These are phyloP conservation scores for Zootoca vivipara DNA, from an alignment of 2,113 vertebrate genomes.

Conservation along the genomic window DNA sequence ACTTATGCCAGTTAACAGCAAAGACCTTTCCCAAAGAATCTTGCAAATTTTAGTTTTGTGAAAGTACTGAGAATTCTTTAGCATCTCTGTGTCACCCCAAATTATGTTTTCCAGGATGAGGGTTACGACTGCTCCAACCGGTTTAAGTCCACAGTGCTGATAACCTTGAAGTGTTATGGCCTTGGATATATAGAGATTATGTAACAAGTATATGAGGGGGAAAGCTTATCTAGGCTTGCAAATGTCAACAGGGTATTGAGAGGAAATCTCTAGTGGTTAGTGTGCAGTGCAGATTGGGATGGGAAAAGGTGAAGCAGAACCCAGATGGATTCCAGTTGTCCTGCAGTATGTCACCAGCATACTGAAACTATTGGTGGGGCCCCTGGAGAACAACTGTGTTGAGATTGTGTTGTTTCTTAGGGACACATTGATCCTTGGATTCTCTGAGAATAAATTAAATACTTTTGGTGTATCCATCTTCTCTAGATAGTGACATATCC, in stretches of 20 bases:
- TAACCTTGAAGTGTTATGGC: no score
- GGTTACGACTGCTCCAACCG: no score
- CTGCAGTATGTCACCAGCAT: no score
- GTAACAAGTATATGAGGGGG: no score
- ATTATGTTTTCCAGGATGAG: no score
- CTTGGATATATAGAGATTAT: no score
- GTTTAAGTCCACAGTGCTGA: no score
- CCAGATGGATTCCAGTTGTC: not conserved
- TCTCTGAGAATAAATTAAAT: not conserved
- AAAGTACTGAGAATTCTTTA: not conserved
- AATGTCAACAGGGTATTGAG: not conserved
- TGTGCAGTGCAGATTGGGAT: not conserved
- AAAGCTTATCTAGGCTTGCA: no score
- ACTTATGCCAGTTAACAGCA: not conserved
- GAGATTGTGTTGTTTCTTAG: not conserved
- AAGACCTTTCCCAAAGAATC: not conserved
- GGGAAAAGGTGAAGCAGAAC: not conserved
- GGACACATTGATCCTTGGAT: not conserved
- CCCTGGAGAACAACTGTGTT: no score
- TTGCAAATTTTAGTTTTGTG: not conserved
- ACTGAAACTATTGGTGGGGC: no score
- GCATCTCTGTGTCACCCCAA: not conserved
- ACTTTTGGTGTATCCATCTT: conserved; percentile 4
- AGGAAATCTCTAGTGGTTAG: not conserved
- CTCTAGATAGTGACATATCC: not conserved